phyloP scores from a whole-genome alignment of 2,797 vertebrate genomes.

The Hydrolagus colliei region DNA sequence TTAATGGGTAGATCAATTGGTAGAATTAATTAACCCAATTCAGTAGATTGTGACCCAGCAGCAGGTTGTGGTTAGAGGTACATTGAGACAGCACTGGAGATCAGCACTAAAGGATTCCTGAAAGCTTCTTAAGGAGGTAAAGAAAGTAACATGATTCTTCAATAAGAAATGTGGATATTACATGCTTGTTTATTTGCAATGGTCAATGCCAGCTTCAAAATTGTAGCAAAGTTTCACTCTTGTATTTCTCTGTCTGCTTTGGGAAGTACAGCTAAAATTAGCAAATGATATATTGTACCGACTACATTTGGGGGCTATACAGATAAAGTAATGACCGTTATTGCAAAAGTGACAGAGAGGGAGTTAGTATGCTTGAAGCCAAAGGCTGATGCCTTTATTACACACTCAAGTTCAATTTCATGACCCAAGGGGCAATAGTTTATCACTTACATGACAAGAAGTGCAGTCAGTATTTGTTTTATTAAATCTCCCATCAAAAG shows the following conservation, averaged over 20 bases:
- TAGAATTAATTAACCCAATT: conserved; percentile 42
- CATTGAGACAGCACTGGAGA: not conserved
- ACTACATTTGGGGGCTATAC: not conserved
- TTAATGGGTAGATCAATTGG: conserved; percentile 44
- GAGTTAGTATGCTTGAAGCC: not conserved
- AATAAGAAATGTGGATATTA: not conserved
- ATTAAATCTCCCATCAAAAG: not conserved
- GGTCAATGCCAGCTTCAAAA: not conserved
- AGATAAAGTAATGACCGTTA: not conserved
- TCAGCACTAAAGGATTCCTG: not conserved
- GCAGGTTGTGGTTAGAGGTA: not conserved
- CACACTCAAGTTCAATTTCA: not conserved
- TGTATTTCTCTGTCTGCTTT: not conserved
- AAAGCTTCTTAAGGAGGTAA: not conserved
- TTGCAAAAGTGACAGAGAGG: not conserved
- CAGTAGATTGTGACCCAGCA: conserved; percentile 34
- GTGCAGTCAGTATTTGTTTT: not conserved
- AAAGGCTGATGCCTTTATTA: not conserved
- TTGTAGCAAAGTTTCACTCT: not conserved
- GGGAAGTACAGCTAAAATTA: not conserved
- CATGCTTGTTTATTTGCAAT: not conserved
- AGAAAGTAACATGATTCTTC: conserved; percentile 29
- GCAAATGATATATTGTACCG: not conserved
- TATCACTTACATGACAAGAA: not conserved
- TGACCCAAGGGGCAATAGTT: not conserved